A percentile compares a stretch with the other conserved stretches of the same genome.
phyloP scores from a whole-genome alignment of 2,797 vertebrate species.

The Amphiprion clarkii region DNA sequence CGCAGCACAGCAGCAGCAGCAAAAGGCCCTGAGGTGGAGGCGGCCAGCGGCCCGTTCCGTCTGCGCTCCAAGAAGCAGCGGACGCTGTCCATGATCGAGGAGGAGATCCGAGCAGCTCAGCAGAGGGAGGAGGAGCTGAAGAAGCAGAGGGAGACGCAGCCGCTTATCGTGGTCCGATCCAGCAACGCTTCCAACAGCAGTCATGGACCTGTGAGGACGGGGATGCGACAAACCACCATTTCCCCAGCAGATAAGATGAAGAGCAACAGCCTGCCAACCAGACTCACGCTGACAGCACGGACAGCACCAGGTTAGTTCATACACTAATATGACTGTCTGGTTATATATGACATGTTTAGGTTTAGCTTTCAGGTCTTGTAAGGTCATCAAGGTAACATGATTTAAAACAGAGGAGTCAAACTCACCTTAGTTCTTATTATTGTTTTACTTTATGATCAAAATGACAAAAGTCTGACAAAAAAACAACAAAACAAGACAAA shows the following conservation, averaged over 20 bases:
- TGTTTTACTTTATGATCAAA: too few relatives aligned
- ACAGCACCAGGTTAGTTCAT: conserved; percentile 91
- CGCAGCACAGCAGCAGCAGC: conserved; percentile 91
- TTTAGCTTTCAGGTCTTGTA: too few relatives aligned
- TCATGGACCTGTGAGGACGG: conserved; percentile 46
- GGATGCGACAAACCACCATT: conserved; percentile 50
- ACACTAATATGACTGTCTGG: too few relatives aligned
- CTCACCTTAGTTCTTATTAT: too few relatives aligned
- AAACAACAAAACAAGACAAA: too few relatives aligned
- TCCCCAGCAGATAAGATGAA: conserved; percentile 81
- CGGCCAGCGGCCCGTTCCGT: conserved; percentile 93
- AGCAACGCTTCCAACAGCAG: conserved; percentile 20
- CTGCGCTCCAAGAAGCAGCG: conserved; percentile 95
- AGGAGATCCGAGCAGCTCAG: conserved; percentile 97
- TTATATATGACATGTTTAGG: too few relatives aligned
- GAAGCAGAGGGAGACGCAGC: conserved; percentile 89
- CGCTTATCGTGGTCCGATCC: background rate
- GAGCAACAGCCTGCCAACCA: conserved; percentile 86
- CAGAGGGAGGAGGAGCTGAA: conserved; percentile 96
- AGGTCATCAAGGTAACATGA: too few relatives aligned
- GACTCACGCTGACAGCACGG: conserved; percentile 86
- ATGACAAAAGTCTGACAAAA: too few relatives aligned
- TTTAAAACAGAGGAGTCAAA: too few relatives aligned
- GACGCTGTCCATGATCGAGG: conserved; percentile 98
- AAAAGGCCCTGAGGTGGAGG: conserved; percentile 88